phyloP scores from a whole-genome alignment of 2,113 vertebrate species.

The Monopterus albus region DNA sequence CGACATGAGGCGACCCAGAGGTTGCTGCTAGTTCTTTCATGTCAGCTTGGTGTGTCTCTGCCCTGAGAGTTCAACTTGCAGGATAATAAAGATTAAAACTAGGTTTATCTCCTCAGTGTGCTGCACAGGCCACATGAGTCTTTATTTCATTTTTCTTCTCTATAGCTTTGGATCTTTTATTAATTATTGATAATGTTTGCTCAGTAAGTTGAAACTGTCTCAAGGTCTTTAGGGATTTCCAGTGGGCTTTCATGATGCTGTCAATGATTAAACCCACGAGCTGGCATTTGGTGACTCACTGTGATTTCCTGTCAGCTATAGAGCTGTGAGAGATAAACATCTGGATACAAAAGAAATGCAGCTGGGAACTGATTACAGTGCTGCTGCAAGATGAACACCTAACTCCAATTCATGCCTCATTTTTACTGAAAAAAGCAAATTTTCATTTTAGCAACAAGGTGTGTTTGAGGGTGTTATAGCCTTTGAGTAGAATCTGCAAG shows the following conservation, averaged over 20 bases:
- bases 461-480: not conserved
- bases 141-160: not conserved
- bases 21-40: too few species aligned
- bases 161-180: not conserved
- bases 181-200: conserved; percentile 30
- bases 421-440: not conserved
- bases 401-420: not conserved
- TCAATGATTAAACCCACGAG: conserved; percentile 39
- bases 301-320: conserved; percentile 1
- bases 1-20: too few species aligned
- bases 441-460: not conserved
- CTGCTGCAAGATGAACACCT: not conserved
- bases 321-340: conserved; percentile 28
- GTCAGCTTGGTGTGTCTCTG: too few species aligned
- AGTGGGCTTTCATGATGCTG: conserved; percentile 35
- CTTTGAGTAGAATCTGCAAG: not conserved
- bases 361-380: conserved; percentile 10
- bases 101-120: not conserved
- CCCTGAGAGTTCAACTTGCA: not conserved
- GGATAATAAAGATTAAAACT: not conserved
- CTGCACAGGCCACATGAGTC: not conserved
- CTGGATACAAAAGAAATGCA: conserved; percentile 17
- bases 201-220: conserved; percentile 30
- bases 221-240: conserved; percentile 37
- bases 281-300: conserved; percentile 45